Evolutionary conservation across 2,888 invertebrate species (phyloP), one percentile per base, ranked within the genome.

Genomic region (Synergus umbraculus): DNA sequence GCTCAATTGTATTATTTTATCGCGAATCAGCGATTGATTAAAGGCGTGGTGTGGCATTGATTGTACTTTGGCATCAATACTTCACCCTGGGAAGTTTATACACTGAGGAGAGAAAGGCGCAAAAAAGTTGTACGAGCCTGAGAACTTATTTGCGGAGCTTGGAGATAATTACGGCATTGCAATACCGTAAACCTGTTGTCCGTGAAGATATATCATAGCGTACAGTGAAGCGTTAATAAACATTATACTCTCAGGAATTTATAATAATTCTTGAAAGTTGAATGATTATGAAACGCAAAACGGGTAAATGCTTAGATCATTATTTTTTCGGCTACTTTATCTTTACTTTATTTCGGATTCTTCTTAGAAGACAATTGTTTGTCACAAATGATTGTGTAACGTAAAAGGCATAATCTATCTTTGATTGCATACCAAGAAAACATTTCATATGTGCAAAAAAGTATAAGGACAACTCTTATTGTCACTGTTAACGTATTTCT

Each of bases 151-250:
- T 54, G 49, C 69, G 18, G 54, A 69, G 69, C 10, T 49, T 37
- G 69, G 54, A 73, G 46, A 73, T 73, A 73, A 73, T 73, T 73
- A 73, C 69, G 37, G 69, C 29, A 73, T 73, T 73, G 49, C 69
- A 73, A 29, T 37, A 73, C 29, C 37, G 49, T 73, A 49, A 73
- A 73, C 69, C 69, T 73, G 69, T 73, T 73, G 69, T 73, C 69
- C 69, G 29, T 73, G 69, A 73, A 73, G 69, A 73, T 73, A 73
- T 73, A 54, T 73, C 69, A 37, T 54, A 46, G 69, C n/a, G 29
- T 46, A 69, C 29, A 10, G 46, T 46, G 69, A 69, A 44, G 49
- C 69, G 29, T 73, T 37, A 69, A 73, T 73, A 73, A 73, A 37
- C 15, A 49, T 22, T 22, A 22, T 46, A 69, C 46, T 60, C 10